Evolutionary conservation across 2,888 invertebrate genomes (phyloP), one percentile per base, ranked within the genome.

Genomic region (Apodemia zela): DNA sequence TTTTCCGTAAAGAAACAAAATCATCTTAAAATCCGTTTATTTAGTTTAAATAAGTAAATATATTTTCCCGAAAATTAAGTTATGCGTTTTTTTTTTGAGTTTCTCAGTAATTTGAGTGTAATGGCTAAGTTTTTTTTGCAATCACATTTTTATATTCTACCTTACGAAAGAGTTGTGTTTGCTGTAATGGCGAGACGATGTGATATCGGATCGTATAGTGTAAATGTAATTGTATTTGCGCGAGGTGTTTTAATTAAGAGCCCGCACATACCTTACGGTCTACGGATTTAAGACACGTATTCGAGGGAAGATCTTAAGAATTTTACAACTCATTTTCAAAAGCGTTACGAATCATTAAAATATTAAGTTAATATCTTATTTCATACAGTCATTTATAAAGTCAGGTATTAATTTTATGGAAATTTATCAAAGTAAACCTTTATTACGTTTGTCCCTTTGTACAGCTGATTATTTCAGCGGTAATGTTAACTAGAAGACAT

Each of bases 161-260:
- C 11, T 42, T 42, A 42, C 42, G 15, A 3, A 42, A 42, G 2
- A 42, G 15, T 42, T 15, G 6, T 5, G 15, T 42, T 15, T 15
- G 13, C 42, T 42, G 6, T 15, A 15, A 5, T 0, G 15, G 42
- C 13, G 5, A 13, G 15, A 42, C 13, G 15, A 42, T 42, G 21
- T n/a, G 42, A 35, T 62, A n/a, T 62, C 65, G 62, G 51, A 15
- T 59, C 57, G 62, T 59, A 25, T 15, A 17, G 13, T 65, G 38
- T 64, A 67, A 66, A 45, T 15, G 35, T 33, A 29, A 57, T 58
- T 47, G 29, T 61, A 58, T 49, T 60, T 60, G 62, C 59, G 63
- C 63, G 62, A 58, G 63, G 62, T 63, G 63, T 66, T 68, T 68
- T 68, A 68, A 68, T 68, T 67, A 68, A 67, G 67, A 67, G 61